Evolutionary conservation across 2,888 invertebrate genomes (phyloP).

Genomic region (Heliconius cydno): DNA sequence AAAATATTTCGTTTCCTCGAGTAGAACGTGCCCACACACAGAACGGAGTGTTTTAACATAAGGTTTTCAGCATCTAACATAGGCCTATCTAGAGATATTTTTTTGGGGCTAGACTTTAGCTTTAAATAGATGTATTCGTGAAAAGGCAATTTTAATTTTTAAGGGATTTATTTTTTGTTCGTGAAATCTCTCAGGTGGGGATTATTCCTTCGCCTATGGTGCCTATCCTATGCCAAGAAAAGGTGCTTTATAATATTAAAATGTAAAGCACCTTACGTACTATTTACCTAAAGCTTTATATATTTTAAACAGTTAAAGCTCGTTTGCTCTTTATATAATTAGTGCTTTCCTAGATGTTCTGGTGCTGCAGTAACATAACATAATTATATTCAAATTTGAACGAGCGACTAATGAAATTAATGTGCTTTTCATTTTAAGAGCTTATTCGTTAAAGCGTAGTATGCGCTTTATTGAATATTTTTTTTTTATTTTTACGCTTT

Average conservation of each 20-base stretch:
- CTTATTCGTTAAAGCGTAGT: background rate
- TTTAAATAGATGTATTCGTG: background rate
- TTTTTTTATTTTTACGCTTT: background rate
- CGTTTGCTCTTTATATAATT: conserved; percentile 17
- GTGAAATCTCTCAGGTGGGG: no score
- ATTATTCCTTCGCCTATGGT: no score
- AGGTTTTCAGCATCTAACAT: background rate
- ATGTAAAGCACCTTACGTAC: background rate
- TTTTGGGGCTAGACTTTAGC: no score
- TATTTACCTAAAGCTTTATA: background rate
- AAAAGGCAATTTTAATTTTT: background rate
- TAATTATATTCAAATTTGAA: conserved; percentile 9
- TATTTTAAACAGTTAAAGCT: background rate
- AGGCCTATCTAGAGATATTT: no score
- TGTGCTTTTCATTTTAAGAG: conserved; percentile 1
- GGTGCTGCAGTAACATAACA: background rate
- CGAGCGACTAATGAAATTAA: conserved; percentile 2
- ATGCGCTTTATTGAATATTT: background rate
- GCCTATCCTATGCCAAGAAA: no score
- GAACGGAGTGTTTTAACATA: background rate
- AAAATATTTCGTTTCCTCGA: no score
- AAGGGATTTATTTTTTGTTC: no score
- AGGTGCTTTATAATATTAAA: no score
- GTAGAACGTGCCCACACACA: no score
- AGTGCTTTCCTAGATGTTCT: conserved; percentile 8